Evolutionary conservation across 2,797 vertebrate species (phyloP).

Genomic region (Gallinago nigripennis): DNA sequence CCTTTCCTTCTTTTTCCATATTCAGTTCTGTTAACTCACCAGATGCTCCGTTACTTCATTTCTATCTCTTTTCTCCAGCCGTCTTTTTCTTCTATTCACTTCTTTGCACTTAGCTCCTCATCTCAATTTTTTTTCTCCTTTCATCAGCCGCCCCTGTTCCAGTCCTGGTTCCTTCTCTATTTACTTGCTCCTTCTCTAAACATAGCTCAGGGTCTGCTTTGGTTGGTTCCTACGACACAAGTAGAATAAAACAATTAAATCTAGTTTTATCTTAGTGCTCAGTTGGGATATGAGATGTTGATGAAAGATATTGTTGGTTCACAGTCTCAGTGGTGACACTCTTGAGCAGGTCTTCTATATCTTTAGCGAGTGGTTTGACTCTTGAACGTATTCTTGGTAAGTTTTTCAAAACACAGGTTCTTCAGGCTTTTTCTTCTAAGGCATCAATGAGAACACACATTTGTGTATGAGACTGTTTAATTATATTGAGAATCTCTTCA

Average conservation of each 20-base stretch:
- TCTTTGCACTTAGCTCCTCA: background rate
- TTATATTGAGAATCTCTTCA: background rate
- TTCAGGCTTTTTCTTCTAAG: background rate
- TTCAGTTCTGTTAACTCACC: background rate
- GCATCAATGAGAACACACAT: background rate
- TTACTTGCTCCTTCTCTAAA: too few relatives aligned
- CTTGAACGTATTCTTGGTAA: background rate
- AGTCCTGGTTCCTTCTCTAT: background rate
- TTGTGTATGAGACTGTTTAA: background rate
- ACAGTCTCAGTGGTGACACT: too few relatives aligned
- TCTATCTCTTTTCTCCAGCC: background rate
- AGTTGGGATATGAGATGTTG: too few relatives aligned
- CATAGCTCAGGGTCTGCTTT: too few relatives aligned
- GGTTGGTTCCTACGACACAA: too few relatives aligned
- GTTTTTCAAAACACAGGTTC: background rate
- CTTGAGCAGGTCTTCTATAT: background rate
- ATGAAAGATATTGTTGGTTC: too few relatives aligned
- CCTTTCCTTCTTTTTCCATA: background rate
- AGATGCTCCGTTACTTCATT: background rate
- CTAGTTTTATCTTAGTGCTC: too few relatives aligned
- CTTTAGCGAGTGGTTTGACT: background rate
- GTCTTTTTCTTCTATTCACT: background rate
- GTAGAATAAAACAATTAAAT: too few relatives aligned
- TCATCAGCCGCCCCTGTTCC: background rate
- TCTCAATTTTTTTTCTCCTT: background rate